Conservation (phyloP, 2,113 vertebrate genomes). For the Grus americana region DNA sequence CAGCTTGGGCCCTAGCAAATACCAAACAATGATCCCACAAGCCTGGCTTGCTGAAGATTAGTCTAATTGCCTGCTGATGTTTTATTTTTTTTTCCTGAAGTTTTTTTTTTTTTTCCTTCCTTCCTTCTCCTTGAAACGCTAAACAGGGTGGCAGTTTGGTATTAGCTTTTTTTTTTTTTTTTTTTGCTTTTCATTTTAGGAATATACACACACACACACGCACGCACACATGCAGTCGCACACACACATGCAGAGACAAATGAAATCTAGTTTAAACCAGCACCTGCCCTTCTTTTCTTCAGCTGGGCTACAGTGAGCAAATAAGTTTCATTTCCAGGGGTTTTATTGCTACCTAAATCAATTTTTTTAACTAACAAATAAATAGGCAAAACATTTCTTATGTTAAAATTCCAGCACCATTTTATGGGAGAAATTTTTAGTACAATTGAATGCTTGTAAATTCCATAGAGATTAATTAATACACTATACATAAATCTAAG, state of each 20-base stretch:
- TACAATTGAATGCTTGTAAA: neutral
- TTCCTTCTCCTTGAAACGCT: conserved; percentile 57
- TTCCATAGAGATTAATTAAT: neutral
- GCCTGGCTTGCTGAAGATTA: conserved; percentile 93
- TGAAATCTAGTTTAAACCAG: neutral
- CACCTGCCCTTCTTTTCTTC: conserved; percentile 38
- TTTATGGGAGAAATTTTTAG: neutral
- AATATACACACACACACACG: neutral
- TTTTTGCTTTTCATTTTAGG: neutral
- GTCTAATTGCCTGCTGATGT: conserved; percentile 99
- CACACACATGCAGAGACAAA: neutral
- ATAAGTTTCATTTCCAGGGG: neutral
- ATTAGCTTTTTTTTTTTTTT: conserved; percentile 38
- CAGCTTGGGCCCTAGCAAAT: conserved; percentile 97
- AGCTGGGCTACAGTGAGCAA: neutral
- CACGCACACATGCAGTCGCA: neutral
- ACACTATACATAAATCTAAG: neutral
- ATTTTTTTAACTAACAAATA: conserved; percentile 5
- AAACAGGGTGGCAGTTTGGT: conserved; percentile 54
- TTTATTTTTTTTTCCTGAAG: conserved; percentile 91
- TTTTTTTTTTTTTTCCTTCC: conserved; percentile 11
- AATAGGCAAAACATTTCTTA: neutral
- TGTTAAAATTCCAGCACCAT: neutral
- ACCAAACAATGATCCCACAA: conserved; percentile 94
- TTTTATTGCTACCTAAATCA: neutral